phyloP scores from a whole-genome alignment of 92 coral and sea anemone species.

The Nematostella vectensis region DNA sequence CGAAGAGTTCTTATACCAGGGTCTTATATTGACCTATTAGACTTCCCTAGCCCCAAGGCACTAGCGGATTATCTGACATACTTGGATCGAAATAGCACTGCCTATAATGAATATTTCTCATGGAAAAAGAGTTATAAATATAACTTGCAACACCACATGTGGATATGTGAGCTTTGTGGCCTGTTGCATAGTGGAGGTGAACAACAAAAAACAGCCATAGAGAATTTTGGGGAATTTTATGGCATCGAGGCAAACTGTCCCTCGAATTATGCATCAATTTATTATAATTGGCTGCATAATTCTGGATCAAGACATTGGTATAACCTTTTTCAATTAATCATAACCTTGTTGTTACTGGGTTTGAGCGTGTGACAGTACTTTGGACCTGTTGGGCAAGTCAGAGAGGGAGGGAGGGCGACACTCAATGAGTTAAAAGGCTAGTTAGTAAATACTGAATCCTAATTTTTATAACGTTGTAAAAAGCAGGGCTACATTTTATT shows the following conservation, averaged over 20 bases:
- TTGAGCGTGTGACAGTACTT: too few relatives aligned
- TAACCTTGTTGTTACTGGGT: too few relatives aligned
- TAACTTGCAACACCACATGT: constrained; percentile 32
- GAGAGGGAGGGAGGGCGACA: too few relatives aligned
- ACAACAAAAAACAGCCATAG: constrained; percentile 6
- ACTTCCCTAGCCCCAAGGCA: constrained; percentile 50
- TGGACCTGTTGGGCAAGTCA: too few relatives aligned
- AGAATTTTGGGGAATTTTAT: constrained; percentile 9
- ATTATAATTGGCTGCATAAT: too few relatives aligned
- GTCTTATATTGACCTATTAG: constrained; percentile 67
- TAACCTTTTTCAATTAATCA: too few relatives aligned
- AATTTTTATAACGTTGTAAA: too few relatives aligned
- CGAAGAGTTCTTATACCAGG: constrained; percentile 62
- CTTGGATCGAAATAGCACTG: constrained; percentile 57
- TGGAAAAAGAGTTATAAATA: constrained; percentile 60
- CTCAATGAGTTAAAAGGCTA: too few relatives aligned
- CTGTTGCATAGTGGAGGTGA: constrained; percentile 32
- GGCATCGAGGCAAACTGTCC: neutral
- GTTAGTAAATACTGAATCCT: too few relatives aligned
- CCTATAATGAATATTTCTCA: constrained; percentile 71
- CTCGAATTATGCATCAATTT: neutral
- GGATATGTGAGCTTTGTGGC: constrained; percentile 80
- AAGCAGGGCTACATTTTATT: too few relatives aligned
- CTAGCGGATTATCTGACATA: constrained; percentile 49
- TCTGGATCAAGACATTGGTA: too few relatives aligned